A percentile compares a stretch with the other conserved stretches of the same genome.
Conservation (phyloP, 2,113 vertebrate genomes). For the Plotosus lineatus region DNA sequence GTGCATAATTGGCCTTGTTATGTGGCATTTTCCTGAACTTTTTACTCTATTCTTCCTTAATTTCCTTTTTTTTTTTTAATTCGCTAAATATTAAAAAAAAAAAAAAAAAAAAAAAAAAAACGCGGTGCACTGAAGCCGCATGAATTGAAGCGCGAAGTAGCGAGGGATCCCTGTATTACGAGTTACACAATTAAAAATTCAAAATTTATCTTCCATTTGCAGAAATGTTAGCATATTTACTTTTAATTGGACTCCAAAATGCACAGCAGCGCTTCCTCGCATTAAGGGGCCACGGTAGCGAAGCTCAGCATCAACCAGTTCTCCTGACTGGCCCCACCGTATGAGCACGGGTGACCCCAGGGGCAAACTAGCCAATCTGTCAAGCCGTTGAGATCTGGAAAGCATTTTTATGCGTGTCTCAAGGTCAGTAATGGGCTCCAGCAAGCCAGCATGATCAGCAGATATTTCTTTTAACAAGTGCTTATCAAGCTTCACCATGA, state of each 20-base stretch:
- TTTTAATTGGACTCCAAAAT: constrained; percentile 77
- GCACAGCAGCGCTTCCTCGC: constrained; percentile 63
- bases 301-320: constrained; percentile 71
- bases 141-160: no score
- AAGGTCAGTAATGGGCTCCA: constrained; percentile 72
- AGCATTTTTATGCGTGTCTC: constrained; percentile 69
- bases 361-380: constrained; percentile 58
- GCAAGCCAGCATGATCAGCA: constrained; percentile 55
- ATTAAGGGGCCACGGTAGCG: constrained; percentile 70
- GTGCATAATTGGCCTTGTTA: no score
- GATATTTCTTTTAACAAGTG: constrained; percentile 64
- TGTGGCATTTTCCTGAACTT: no score
- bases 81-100: no score
- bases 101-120: no score
- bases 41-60: no score
- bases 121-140: no score
- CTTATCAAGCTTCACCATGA: constrained; percentile 65
- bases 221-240: constrained; percentile 45
- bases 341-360: constrained; percentile 66
- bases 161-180: background rate
- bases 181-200: background rate
- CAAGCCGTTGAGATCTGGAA: constrained; percentile 62
- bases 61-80: no score
- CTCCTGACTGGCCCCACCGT: constrained; percentile 61
- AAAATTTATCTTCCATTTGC: background rate